Base-by-base conservation (phyloP, 2,797 vertebrate species). In the Muscicapa comitata region DNA sequence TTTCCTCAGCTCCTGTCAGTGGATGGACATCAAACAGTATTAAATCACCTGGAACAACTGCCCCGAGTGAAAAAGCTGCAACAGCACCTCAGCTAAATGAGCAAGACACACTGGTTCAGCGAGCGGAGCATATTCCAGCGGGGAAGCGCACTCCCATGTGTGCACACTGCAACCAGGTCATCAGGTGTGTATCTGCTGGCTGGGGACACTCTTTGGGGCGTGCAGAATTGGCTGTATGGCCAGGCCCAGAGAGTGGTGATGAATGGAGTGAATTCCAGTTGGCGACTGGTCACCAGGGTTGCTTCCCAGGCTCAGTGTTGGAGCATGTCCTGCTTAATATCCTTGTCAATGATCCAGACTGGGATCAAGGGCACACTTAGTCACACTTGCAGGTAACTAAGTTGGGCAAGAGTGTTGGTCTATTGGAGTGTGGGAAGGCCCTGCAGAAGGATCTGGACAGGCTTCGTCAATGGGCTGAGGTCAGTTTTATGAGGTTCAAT, bases 91-190 rank as follows among this genome's bases (percentile, higher is more conserved):
- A 98, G 76, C 98, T 98, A 5, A 96, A 98, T 42, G 99, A 99
- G 80, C 98, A 99, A 73, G 98, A 99, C 95, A 98, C 98, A 0
- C 90, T 99, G 92, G 98, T 99, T 95, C 99, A 99, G 96, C 98
- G 98, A 90, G 99, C 99, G 1, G 99, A 99, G 97, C 99, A 99
- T 94, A 99, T 99, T 92, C 99, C 99, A 1, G 99, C 99, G 0
- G 99, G 99, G 45, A 99, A 98, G 2, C 98, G 99, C 42, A 99
- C 99, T 11, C 99, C 99, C 1, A 99, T 99, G 99, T 99, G 99
- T 73, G 98, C 97, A 7, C 98, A 98, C 90, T 99, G 99, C 95
- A 98, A 99, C 97, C 98, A 97, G 73, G 98, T 99, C 94, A 99
- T 99, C 90, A 99, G 99, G 99, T 99, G 58, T 35, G 98, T 78